Evolutionary conservation across 2,113 vertebrate species (phyloP).

Genomic region (Phaetusa simplex): DNA sequence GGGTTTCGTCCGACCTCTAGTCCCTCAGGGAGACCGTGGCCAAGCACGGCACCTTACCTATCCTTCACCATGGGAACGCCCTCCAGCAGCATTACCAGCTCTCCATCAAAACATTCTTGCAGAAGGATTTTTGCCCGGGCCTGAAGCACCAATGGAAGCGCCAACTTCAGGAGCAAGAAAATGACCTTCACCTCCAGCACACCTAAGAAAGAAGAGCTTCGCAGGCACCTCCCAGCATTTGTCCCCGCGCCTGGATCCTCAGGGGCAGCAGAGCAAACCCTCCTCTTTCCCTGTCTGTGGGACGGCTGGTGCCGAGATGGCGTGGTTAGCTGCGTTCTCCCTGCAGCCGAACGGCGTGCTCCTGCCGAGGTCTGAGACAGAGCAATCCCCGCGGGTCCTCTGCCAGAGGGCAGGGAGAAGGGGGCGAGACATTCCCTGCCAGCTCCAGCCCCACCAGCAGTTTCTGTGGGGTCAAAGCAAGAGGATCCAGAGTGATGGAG

Average conservation of each 20-base stretch:
- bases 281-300: not conserved
- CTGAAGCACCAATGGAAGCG: not conserved
- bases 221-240: not conserved
- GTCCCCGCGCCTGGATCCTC: fast-evolving
- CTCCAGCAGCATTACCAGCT: not conserved
- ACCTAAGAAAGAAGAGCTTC: not conserved
- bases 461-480: not conserved
- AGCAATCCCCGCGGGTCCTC: not conserved
- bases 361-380: not conserved
- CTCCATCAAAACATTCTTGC: not conserved
- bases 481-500: not conserved
- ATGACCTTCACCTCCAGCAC: not conserved
- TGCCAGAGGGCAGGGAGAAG: not conserved
- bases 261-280: not conserved
- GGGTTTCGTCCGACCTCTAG: not conserved
- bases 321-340: too few species aligned
- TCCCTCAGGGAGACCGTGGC: not conserved
- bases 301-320: not conserved
- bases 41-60: not conserved
- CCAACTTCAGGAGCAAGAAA: not conserved
- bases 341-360: fast-evolving
- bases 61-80: not conserved
- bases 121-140: not conserved
- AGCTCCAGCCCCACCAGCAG: not conserved
- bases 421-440: too few species aligned